Evolutionary conservation across 1,140 invertebrate genomes (phyloP).

Genomic region (Penaeus chinensis): DNA sequence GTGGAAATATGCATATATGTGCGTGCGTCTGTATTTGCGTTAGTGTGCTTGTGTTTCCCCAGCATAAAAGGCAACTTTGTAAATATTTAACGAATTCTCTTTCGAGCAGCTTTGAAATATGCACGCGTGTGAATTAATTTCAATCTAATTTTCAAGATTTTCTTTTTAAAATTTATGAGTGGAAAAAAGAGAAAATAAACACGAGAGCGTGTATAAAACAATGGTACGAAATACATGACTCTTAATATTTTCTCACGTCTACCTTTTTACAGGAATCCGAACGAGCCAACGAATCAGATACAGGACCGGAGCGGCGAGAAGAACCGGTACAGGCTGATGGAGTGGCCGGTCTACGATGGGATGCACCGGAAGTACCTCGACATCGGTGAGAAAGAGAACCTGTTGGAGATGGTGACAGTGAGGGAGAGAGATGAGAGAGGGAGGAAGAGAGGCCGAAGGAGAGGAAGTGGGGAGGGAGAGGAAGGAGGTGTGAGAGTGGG

Average conservation of each 20-base stretch:
- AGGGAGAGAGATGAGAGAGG: neutral
- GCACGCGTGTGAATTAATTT: too few relatives aligned
- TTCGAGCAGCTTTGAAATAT: too few relatives aligned
- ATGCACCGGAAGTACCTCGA: slow-evolving; percentile 93
- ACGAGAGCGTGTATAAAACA: neutral
- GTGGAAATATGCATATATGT: too few relatives aligned
- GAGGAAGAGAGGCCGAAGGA: neutral
- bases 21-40: neutral
- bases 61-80: too few relatives aligned
- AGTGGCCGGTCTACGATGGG: slow-evolving; percentile 91
- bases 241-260: neutral
- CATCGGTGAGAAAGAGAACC: slow-evolving; percentile 76
- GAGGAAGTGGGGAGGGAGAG: neutral
- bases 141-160: too few relatives aligned
- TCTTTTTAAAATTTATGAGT: too few relatives aligned
- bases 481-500: too few relatives aligned
- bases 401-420: neutral
- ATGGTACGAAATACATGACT: neutral
- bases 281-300: slow-evolving; percentile 76
- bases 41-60: too few relatives aligned
- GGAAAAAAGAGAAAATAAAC: neutral
- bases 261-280: slow-evolving; percentile 82
- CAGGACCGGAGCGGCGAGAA: slow-evolving; percentile 75
- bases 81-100: too few relatives aligned
- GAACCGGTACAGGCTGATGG: slow-evolving; percentile 70